A percentile compares a stretch with the other conserved stretches of the same genome.
These are phyloP conservation scores for Neostethus bicornis DNA, from an alignment of 2,797 vertebrate species.

Conservation along the genomic window DNA sequence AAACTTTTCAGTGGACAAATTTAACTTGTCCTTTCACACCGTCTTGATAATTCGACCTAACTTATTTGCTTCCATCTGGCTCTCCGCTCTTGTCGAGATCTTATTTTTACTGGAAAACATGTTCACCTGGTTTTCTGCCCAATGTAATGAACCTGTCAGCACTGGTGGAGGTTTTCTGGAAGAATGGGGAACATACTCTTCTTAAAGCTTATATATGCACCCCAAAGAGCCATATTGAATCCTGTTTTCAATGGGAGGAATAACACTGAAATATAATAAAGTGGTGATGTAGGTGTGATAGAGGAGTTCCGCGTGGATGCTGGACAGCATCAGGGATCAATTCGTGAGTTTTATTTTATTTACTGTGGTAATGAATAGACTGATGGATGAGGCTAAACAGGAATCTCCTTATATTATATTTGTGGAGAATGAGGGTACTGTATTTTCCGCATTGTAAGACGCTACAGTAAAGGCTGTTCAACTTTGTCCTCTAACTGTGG, in stretches of 20 bases:
- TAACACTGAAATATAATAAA: not conserved
- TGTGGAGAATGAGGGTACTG: too few species aligned
- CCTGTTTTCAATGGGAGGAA: not conserved
- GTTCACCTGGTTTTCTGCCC: constrained; percentile 2
- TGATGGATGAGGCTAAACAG: too few species aligned
- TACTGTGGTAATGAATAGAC: too few species aligned
- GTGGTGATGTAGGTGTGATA: too few species aligned
- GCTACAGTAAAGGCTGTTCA: too few species aligned
- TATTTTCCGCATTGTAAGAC: too few species aligned
- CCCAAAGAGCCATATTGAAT: not conserved
- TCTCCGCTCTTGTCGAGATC: not conserved
- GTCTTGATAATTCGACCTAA: constrained; percentile 12
- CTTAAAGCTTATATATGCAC: not conserved
- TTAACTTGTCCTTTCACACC: constrained; percentile 13
- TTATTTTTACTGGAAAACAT: not conserved
- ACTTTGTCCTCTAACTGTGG: too few species aligned
- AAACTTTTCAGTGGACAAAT: constrained; percentile 34
- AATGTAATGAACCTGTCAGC: constrained; percentile 18
- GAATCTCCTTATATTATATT: too few species aligned
- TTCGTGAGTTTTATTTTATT: too few species aligned
- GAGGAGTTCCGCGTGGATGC: too few species aligned
- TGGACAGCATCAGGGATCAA: too few species aligned
- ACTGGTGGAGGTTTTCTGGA: constrained; percentile 8
- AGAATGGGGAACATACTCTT: not conserved
- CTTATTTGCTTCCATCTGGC: constrained; percentile 10